A percentile compares a stretch with the other conserved stretches of the same genome.
Evolutionary conservation across 2,113 vertebrate genomes (phyloP).

Genomic region (Prolemur simus): DNA sequence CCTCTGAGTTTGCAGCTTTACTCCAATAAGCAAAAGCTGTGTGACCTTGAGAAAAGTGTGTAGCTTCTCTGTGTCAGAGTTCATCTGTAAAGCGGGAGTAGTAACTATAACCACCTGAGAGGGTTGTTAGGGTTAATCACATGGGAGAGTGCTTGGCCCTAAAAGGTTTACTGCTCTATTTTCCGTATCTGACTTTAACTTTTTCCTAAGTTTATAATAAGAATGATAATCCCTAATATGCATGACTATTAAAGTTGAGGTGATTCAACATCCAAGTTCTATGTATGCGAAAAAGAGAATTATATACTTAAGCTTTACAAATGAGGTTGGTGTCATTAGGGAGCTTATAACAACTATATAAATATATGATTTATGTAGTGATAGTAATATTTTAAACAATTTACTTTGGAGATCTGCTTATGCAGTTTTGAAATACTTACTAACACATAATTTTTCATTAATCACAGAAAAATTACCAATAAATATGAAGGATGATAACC

Average conservation of each 20-base stretch:
- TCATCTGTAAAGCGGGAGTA: background rate
- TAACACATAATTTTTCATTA: background rate
- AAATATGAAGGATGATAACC: background rate
- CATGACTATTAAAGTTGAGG: background rate
- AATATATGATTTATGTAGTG: background rate
- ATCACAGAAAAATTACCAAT: background rate
- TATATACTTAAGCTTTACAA: background rate
- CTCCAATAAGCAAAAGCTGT: background rate
- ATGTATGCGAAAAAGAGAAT: background rate
- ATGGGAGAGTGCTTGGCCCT: background rate
- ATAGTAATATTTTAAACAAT: background rate
- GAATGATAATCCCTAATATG: background rate
- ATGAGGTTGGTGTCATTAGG: background rate
- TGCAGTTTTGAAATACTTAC: background rate
- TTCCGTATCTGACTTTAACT: background rate
- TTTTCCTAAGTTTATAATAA: background rate
- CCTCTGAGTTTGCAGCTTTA: background rate
- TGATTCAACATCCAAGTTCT: background rate
- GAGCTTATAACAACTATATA: background rate
- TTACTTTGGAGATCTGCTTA: background rate
- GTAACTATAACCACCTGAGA: background rate
- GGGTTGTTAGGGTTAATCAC: background rate
- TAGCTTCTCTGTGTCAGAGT: background rate
- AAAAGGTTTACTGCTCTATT: background rate
- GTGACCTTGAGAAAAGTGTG: background rate